Base-by-base conservation (phyloP, 2,797 vertebrate genomes). In the Tolypeutes matacus region DNA sequence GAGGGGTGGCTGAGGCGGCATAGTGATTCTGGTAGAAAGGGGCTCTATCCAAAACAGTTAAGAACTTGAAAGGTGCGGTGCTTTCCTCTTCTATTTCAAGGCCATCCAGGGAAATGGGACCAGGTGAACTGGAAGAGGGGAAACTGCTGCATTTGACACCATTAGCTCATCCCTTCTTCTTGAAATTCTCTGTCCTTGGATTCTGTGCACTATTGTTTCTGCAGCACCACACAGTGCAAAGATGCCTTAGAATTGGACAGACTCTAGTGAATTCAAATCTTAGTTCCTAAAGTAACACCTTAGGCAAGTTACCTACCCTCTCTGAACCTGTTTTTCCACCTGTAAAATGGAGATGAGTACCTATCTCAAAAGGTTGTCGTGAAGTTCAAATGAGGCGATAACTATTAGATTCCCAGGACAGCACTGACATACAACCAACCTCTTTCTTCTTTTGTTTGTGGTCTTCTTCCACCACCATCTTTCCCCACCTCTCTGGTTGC, bases 81-180 rank as follows among this genome's bases (percentile, higher is more conserved):
- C 34, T 93, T 72, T 73, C 62, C 87, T 89, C 60, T 51, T n/a
- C 13, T 95, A 15, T 81, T 69, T 34, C 77, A 78, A 95, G 93
- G 70, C 60, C 80, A 11, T 21, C 7, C 49, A 31, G 39, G 90
- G 78, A 87, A 75, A 53, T 27, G 53, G 80, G 39, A 17, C 86
- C 86, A 65, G 80, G 82, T 42, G 42, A 89, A 82, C 81, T 86
- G 81, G 89, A 96, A 96, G 77, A 82, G 21, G 29, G n/a, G 86
- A 23, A 15, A 64, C 70, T 51, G 49, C 60, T 96, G 39, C 76
- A 42, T 72, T 83, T 69, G 80, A 84, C 20, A 17, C 31, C 34
- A 0, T 14, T 53, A 60, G 25, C 78, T 69, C 83, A 80, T 90
- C 69, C 91, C 80, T 91, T 36, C 8, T 94, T 90, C 84, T 65